These are phyloP conservation scores for Melanotus villosus DNA, from an alignment of 2,888 invertebrate species.

Conservation along the genomic window DNA sequence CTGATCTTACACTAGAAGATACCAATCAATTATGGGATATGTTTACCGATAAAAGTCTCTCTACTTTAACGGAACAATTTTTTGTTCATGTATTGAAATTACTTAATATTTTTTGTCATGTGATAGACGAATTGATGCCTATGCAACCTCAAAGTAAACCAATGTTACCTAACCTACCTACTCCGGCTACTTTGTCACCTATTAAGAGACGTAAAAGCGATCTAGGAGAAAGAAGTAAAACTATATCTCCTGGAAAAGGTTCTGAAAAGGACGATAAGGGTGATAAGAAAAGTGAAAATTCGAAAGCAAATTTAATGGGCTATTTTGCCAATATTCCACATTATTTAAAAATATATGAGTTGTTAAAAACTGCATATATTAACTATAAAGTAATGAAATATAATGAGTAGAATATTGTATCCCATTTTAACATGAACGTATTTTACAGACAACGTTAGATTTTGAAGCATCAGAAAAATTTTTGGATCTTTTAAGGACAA, in stretches of 20 bases:
- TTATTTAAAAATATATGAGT: slow-evolving; percentile 89
- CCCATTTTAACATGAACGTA: no score
- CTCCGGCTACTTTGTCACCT: slow-evolving; percentile 67
- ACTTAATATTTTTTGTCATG: slow-evolving; percentile 82
- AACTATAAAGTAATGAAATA: slow-evolving; percentile 85
- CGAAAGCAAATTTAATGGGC: slow-evolving; percentile 69
- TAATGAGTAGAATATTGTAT: slow-evolving; percentile 18
- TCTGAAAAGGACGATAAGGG: slow-evolving; percentile 61
- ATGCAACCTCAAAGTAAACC: slow-evolving; percentile 70
- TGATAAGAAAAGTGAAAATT: slow-evolving; percentile 60
- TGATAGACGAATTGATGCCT: slow-evolving; percentile 80
- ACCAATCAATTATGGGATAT: slow-evolving; percentile 63
- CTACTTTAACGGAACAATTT: slow-evolving; percentile 75
- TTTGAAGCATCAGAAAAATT: slow-evolving; percentile 83
- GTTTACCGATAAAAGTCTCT: slow-evolving; percentile 67
- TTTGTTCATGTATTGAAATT: slow-evolving; percentile 79
- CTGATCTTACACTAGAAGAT: slow-evolving; percentile 51
- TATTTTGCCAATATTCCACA: slow-evolving; percentile 81
- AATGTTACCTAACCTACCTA: slow-evolving; percentile 72
- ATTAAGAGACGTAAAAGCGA: slow-evolving; percentile 67
- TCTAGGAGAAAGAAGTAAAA: slow-evolving; percentile 60
- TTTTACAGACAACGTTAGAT: slow-evolving; percentile 81
- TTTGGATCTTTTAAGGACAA: slow-evolving; percentile 75
- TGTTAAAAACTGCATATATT: slow-evolving; percentile 84
- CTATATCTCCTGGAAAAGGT: slow-evolving; percentile 53